phyloP scores from a whole-genome alignment of 2,888 invertebrate species.

The Pachydiplax longipennis region DNA sequence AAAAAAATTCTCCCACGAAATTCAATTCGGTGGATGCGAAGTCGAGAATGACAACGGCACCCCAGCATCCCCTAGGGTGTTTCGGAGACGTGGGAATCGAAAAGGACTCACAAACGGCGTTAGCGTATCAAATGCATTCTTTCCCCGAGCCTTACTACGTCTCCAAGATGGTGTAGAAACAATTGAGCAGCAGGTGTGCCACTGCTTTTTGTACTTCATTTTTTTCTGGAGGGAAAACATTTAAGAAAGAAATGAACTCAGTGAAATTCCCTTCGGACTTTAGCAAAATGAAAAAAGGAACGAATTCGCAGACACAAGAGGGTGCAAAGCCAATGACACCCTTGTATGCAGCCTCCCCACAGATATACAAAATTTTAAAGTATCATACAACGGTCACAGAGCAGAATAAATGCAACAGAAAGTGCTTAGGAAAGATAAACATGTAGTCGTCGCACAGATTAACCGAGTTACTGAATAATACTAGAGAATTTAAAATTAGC shows the following conservation, averaged over 20 bases:
- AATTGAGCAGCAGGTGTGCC: conserved; percentile 6
- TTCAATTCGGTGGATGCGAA: not conserved
- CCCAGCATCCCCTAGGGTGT: not conserved
- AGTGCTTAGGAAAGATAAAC: not conserved
- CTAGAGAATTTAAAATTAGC: too few relatives aligned
- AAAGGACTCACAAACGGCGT: not conserved
- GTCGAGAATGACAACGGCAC: not conserved
- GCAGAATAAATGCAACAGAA: not conserved
- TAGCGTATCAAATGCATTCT: not conserved
- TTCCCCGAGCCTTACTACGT: not conserved
- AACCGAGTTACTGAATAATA: too few relatives aligned
- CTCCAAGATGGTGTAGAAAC: not conserved
- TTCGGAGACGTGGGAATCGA: not conserved
- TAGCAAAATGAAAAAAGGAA: not conserved
- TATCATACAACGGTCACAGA: not conserved
- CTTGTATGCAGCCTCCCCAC: not conserved
- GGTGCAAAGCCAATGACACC: not conserved
- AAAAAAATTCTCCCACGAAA: not conserved
- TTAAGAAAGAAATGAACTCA: too few relatives aligned
- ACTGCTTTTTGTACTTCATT: not conserved
- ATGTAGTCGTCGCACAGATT: too few relatives aligned
- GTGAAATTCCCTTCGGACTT: not conserved
- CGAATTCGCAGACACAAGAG: too few relatives aligned
- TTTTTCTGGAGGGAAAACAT: not conserved
- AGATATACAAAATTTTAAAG: not conserved